These are phyloP conservation scores for Dipodomys merriami DNA, from an alignment of 2,113 vertebrate species.

Conservation along the genomic window DNA sequence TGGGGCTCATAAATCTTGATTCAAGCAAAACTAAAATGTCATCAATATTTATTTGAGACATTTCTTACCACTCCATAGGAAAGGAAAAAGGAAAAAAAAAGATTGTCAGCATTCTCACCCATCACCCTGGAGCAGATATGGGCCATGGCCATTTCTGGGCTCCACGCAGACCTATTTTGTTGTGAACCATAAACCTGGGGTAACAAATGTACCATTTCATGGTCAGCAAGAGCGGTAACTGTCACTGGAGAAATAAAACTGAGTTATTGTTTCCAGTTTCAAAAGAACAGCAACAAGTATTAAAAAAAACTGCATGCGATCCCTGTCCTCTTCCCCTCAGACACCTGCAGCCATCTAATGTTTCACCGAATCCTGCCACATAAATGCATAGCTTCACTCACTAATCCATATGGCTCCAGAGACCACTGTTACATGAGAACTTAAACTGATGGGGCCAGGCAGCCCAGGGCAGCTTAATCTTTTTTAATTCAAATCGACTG, in stretches of 20 bases:
- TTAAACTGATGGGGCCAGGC: conserved; percentile 94
- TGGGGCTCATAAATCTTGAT: conserved; percentile 92
- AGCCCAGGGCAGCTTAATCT: conserved; percentile 92
- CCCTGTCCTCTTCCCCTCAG: conserved; percentile 89
- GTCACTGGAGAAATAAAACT: conserved; percentile 93
- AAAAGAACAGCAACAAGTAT: conserved; percentile 92
- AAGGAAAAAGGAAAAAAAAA: conserved; percentile 59
- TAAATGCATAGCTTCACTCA: conserved; percentile 98
- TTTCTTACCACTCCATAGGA: conserved; percentile 81
- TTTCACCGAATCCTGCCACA: conserved; percentile 98
- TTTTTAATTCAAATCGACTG: conserved; percentile 98
- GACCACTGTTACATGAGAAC: conserved; percentile 98
- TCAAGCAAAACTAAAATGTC: conserved; percentile 85
- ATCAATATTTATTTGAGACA: conserved; percentile 83
- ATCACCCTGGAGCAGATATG: conserved; percentile 71
- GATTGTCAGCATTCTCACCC: conserved; percentile 77
- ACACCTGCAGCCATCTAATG: conserved; percentile 98
- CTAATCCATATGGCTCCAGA: conserved; percentile 99
- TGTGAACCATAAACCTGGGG: conserved; percentile 86
- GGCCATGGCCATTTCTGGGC: conserved; percentile 54
- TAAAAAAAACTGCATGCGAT: conserved; percentile 86
- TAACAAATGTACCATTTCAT: conserved; percentile 89
- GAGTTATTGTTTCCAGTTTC: conserved; percentile 95
- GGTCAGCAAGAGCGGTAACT: conserved; percentile 88
- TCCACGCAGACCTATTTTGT: conserved; percentile 82